A percentile compares a stretch with the other conserved stretches of the same genome.
Conservation (phyloP, 37 sponge, comb jelly and placozoan species). For the Diacarnus erythraeanus region DNA sequence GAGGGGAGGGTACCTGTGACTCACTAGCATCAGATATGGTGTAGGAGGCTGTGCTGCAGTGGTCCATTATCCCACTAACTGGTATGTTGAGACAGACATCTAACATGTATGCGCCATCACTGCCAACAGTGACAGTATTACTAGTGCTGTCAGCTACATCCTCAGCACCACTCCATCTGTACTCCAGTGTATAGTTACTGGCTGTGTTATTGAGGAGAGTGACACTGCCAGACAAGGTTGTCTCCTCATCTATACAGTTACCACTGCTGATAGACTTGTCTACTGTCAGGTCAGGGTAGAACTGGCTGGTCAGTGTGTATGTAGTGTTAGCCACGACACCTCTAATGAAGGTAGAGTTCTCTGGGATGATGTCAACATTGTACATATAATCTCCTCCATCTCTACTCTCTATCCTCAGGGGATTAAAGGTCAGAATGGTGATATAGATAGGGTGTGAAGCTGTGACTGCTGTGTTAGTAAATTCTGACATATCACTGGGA, state of each 20-base stretch:
- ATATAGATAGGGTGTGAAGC: not conserved
- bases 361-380: not conserved
- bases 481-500: not conserved
- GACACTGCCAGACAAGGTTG: not conserved
- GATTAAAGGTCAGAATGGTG: not conserved
- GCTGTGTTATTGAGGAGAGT: slow-evolving; percentile 9
- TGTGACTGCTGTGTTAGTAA: not conserved
- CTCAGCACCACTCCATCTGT: not conserved
- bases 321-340: not conserved
- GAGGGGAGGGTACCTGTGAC: no score
- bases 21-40: not conserved
- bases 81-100: not conserved
- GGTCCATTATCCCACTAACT: not conserved
- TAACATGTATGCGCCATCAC: not conserved
- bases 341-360: not conserved
- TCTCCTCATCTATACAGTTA: not conserved
- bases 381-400: slow-evolving; percentile 18
- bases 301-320: not conserved
- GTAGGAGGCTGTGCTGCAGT: not conserved
- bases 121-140: not conserved
- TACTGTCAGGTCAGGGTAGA: not conserved
- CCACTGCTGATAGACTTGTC: not conserved
- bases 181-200: not conserved
- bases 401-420: not conserved
- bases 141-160: not conserved